Conservation (phyloP, 1,140 invertebrate species). For the Eufriesea mexicana region DNA sequence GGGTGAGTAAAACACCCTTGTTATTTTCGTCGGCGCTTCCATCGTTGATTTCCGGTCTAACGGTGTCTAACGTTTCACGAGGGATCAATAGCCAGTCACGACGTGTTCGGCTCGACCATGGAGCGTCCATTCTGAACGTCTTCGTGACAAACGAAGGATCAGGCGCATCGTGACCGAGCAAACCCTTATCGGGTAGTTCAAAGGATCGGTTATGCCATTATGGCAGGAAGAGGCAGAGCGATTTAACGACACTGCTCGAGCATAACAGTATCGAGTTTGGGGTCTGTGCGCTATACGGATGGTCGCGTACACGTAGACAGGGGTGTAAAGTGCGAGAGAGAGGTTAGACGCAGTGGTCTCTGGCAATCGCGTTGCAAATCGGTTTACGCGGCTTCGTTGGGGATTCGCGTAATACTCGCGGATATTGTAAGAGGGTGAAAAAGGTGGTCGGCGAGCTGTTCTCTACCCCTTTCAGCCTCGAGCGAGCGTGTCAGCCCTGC, state of each 20-base stretch:
- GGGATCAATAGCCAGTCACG: background rate
- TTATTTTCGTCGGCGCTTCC: background rate
- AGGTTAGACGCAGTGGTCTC: background rate
- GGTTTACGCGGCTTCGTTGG: constrained; percentile 35
- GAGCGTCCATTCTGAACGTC: background rate
- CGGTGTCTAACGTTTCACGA: background rate
- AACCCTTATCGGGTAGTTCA: constrained; percentile 6
- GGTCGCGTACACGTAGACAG: background rate
- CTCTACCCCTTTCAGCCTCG: background rate
- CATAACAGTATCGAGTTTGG: constrained; percentile 27
- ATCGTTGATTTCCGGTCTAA: background rate
- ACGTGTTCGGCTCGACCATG: background rate
- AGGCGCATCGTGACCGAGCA: background rate
- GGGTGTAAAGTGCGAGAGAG: too few relatives aligned
- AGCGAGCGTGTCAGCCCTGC: constrained; percentile 27
- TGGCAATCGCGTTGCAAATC: constrained; percentile 36
- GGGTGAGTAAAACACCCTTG: background rate
- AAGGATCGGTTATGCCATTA: background rate
- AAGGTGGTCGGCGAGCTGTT: background rate
- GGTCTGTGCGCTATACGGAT: background rate
- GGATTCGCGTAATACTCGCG: constrained; percentile 36
- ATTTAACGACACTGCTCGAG: background rate
- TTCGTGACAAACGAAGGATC: background rate
- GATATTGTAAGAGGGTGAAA: background rate
- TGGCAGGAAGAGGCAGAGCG: background rate